phyloP scores from a whole-genome alignment of 1,140 invertebrate species.

The Pseudomyrmex dendroicus region DNA sequence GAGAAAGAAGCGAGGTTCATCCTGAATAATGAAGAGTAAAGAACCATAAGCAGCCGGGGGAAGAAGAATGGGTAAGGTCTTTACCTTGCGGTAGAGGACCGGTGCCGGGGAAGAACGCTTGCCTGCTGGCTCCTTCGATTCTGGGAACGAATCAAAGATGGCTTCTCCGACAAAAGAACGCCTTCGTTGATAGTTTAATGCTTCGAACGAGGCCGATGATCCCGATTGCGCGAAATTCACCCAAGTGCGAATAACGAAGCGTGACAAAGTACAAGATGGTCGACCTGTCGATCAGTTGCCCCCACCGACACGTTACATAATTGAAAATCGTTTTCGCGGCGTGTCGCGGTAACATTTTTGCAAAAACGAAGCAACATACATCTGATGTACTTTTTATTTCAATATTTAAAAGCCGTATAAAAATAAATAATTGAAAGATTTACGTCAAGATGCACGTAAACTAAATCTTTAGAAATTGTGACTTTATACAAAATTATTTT shows the following conservation, averaged over 20 bases:
- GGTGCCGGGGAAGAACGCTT: slow-evolving; percentile 64
- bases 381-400: neutral
- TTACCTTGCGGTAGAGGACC: slow-evolving; percentile 63
- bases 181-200: slow-evolving; percentile 56
- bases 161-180: slow-evolving; percentile 76
- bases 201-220: slow-evolving; percentile 55
- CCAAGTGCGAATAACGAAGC: slow-evolving; percentile 29
- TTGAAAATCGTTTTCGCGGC: slow-evolving; percentile 26
- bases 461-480: neutral
- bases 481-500: neutral
- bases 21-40: slow-evolving; percentile 54
- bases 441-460: neutral
- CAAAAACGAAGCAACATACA: neutral
- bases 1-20: slow-evolving; percentile 65
- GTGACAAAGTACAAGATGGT: slow-evolving; percentile 28
- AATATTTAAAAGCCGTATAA: slow-evolving; percentile 8
- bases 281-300: neutral
- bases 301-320: neutral
- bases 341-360: neutral
- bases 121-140: slow-evolving; percentile 76
- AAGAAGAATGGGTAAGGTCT: slow-evolving; percentile 66
- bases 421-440: neutral
- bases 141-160: slow-evolving; percentile 80
- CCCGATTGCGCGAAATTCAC: slow-evolving; percentile 67
- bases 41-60: slow-evolving; percentile 37